Evolutionary conservation across 2,797 vertebrate species (phyloP).

Genomic region (Eremophila alpestris): DNA sequence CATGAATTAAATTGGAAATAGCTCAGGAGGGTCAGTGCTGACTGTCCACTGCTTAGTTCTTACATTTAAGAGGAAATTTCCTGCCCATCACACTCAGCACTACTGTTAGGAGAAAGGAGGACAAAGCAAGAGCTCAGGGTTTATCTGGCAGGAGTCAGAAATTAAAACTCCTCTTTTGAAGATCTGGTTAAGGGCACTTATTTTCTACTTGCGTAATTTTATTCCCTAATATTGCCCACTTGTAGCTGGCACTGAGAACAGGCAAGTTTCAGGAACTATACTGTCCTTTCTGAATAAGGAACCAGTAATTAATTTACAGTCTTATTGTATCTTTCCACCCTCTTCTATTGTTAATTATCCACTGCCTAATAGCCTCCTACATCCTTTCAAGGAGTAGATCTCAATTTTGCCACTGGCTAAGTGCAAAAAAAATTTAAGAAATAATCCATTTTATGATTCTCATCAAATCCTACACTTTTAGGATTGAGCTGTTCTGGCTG

Average conservation of each 20-base stretch:
- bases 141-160: not conserved
- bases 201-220: not conserved
- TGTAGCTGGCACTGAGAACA: not conserved
- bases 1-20: not conserved
- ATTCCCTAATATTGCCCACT: not conserved
- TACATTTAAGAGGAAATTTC: not conserved
- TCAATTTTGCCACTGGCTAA: conserved; percentile 7
- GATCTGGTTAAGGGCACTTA: not conserved
- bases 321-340: not conserved
- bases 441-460: not conserved
- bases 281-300: not conserved
- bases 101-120: not conserved
- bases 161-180: not conserved
- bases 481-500: not conserved
- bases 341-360: not conserved
- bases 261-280: not conserved
- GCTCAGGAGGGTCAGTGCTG: not conserved
- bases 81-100: not conserved
- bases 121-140: not conserved
- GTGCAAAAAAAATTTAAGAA: too few species aligned
- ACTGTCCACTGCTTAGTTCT: not conserved
- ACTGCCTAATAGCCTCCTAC: not conserved
- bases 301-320: not conserved
- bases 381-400: not conserved
- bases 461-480: not conserved